Evolutionary conservation across 2,797 vertebrate species (phyloP).

Genomic region (Schizopygopsis malacanthus): DNA sequence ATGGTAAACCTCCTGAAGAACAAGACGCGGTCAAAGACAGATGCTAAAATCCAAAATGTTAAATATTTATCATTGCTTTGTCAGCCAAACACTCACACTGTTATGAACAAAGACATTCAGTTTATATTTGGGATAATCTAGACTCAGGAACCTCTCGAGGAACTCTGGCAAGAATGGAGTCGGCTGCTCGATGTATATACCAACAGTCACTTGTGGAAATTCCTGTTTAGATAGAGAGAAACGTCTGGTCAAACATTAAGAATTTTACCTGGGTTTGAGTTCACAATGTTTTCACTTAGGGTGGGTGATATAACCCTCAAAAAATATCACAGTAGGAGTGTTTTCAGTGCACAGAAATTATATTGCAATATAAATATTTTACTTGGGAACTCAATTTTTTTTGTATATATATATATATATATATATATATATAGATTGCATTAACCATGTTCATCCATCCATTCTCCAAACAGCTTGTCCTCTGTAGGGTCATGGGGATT

Average conservation of each 20-base stretch:
- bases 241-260: not conserved
- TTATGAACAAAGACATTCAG: slow-evolving; percentile 93
- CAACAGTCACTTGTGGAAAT: slow-evolving; percentile 87
- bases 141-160: slow-evolving; percentile 83
- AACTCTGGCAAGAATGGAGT: slow-evolving; percentile 94
- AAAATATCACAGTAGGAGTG: not conserved
- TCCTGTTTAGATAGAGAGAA: slow-evolving; percentile 78
- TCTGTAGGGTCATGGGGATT: not conserved
- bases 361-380: not conserved
- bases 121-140: slow-evolving; percentile 92
- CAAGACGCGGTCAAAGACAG: slow-evolving; percentile 49
- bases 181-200: slow-evolving; percentile 95
- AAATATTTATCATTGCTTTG: not conserved
- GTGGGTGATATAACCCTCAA: not conserved
- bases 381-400: not conserved
- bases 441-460: not conserved
- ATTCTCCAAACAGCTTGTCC: not conserved
- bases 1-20: slow-evolving; percentile 94
- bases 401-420: not conserved
- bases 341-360: not conserved
- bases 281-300: slow-evolving; percentile 2
- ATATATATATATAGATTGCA: too few relatives aligned
- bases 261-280: not conserved
- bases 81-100: slow-evolving; percentile 82
- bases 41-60: slow-evolving; percentile 18